These are phyloP conservation scores for Pseudobourletiella spinata DNA, from an alignment of 1,140 invertebrate genomes.

Conservation along the genomic window DNA sequence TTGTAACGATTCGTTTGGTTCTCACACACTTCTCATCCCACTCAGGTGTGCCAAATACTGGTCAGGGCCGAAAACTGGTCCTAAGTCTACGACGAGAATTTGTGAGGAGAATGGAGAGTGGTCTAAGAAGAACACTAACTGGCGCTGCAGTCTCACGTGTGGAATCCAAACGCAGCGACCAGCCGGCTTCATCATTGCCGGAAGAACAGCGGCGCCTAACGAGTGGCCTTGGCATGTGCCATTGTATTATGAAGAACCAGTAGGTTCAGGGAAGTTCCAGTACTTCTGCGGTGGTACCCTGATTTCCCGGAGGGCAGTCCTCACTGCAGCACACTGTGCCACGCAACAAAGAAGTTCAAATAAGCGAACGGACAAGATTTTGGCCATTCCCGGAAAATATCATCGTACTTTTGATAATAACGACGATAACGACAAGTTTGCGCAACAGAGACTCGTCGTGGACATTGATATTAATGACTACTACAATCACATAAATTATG, in stretches of 20 bases:
- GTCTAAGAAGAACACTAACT: not conserved
- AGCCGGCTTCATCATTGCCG: slow-evolving; percentile 13
- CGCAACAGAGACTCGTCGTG: slow-evolving; percentile 3
- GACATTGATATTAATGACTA: slow-evolving; percentile 8
- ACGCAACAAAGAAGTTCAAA: slow-evolving; percentile 8
- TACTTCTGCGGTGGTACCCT: slow-evolving; percentile 26
- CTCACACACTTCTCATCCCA: too few relatives aligned
- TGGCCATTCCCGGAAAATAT: slow-evolving; percentile 25
- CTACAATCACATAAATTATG: slow-evolving; percentile 16
- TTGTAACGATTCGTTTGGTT: too few relatives aligned
- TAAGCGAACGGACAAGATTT: not conserved
- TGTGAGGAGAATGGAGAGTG: slow-evolving; percentile 8
- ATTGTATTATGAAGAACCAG: slow-evolving; percentile 16
- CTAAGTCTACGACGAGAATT: not conserved
- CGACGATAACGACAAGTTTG: slow-evolving; percentile 16
- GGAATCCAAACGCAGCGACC: slow-evolving; percentile 8
- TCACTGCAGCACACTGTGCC: slow-evolving; percentile 30
- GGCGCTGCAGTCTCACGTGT: slow-evolving; percentile 14
- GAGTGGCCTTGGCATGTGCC: slow-evolving; percentile 30
- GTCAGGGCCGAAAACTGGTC: not conserved
- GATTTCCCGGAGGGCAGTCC: slow-evolving; percentile 19
- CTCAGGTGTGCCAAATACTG: slow-evolving; percentile 17
- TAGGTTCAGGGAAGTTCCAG: slow-evolving; percentile 8
- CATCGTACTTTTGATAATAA: slow-evolving; percentile 15
- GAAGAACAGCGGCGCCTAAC: slow-evolving; percentile 1